phyloP scores from a whole-genome alignment of 1,140 invertebrate genomes.

The Cephus cinctus region DNA sequence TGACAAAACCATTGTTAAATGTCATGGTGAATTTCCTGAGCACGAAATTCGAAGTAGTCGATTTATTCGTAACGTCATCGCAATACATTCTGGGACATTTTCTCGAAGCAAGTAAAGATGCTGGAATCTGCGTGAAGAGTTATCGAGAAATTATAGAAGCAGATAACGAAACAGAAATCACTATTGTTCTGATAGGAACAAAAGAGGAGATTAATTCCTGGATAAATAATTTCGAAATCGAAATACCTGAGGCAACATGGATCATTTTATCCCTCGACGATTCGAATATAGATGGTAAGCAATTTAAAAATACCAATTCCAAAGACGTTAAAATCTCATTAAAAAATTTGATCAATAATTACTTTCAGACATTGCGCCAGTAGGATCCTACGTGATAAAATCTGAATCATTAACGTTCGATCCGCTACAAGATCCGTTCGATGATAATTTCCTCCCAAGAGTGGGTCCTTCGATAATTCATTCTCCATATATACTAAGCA shows the following conservation, averaged over 20 bases:
- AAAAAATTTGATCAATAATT: background rate
- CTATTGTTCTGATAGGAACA: constrained; percentile 36
- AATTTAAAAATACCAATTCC: background rate
- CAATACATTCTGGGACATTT: constrained; percentile 24
- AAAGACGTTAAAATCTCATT: constrained; percentile 1
- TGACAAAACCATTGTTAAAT: constrained; percentile 33
- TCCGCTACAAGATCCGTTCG: constrained; percentile 15
- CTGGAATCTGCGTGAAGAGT: constrained; percentile 43
- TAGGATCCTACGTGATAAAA: constrained; percentile 39
- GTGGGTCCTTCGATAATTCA: constrained; percentile 23
- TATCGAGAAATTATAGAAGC: constrained; percentile 22
- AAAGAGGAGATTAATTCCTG: constrained; percentile 33
- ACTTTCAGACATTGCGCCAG: constrained; percentile 37
- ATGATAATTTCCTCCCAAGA: constrained; percentile 21
- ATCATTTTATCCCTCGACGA: constrained; percentile 39
- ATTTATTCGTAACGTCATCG: constrained; percentile 34
- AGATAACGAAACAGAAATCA: constrained; percentile 18
- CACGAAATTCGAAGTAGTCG: constrained; percentile 33
- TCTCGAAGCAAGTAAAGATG: constrained; percentile 27
- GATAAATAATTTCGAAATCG: constrained; percentile 26
- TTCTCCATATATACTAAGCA: constrained; percentile 39
- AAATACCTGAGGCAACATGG: constrained; percentile 33
- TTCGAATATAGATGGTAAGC: constrained; percentile 36
- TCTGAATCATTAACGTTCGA: constrained; percentile 25
- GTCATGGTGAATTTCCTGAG: constrained; percentile 37